Evolutionary conservation across 92 coral and sea anemone genomes (phyloP), one percentile per base, ranked within the genome.

Genomic region (Heteractis magnifica): DNA sequence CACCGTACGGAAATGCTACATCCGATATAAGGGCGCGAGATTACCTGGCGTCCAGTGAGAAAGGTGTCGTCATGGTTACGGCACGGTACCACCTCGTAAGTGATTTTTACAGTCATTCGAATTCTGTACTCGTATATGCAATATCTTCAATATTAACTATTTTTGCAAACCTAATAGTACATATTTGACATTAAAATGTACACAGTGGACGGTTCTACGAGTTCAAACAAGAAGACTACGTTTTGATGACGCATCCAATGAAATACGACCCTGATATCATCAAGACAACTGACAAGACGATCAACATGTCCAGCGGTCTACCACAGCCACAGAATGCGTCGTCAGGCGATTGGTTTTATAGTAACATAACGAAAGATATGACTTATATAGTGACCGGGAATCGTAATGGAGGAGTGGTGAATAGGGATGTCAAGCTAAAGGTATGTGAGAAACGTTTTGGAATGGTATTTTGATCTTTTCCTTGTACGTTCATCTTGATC

Each of bases 321-420:
- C 98, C 97, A 34, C 83, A 72, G 65, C 86, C 90, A 53, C 87
- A 72, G 85, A 82, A 85, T 88, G 90, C 87, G 76, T 90, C 95
- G 52, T 90, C 85, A 75, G 96, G 98, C 12, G 96, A 90, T 86
- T 94, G 98, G 98, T 90, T 56, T 71, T 92, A 76, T 87, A 84
- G 84, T 56, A 91, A 90, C 71, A 64, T 9, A 56, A 84, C 92
- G 71, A 90, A 82, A 41, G 72, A 76, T 50, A 72, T 94, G 77
- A 94, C 92, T 41, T 94, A 92, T 84, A 81, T 94, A n/a, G 96
- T 94, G 77, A 92, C 83, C 21, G 98, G 98, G 41, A 81, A 82
- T 44, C 75, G 82, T 52, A 79, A 76, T 77, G 23, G 10, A 10
- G 76, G 82, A 60, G 76, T 72, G 59, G 87, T 21, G 3, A 76